Evolutionary conservation across 2,113 vertebrate genomes (phyloP).

Genomic region (Equus quagga): DNA sequence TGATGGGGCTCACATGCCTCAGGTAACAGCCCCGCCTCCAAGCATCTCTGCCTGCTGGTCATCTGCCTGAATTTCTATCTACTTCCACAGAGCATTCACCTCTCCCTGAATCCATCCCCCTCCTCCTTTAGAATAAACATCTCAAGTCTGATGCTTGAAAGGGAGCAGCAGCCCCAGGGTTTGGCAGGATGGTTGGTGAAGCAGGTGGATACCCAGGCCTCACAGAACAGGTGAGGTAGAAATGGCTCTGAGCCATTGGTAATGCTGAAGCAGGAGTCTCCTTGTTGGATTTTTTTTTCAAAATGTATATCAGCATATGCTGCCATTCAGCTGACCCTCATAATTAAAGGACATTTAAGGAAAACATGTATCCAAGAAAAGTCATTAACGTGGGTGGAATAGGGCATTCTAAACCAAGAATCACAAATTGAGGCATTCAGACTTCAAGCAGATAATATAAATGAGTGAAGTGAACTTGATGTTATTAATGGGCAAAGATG

Average conservation of each 20-base stretch:
- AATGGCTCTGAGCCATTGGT: not conserved
- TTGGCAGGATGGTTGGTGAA: not conserved
- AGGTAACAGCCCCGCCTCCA: not conserved
- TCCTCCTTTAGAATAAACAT: not conserved
- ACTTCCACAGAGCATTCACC: not conserved
- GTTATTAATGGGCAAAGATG: not conserved
- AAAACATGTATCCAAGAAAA: conserved; percentile 28
- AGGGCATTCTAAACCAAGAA: conserved; percentile 11
- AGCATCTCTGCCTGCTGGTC: not conserved
- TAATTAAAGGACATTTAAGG: conserved; percentile 25
- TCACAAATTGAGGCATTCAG: not conserved
- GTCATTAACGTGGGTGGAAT: not conserved
- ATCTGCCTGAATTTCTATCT: not conserved
- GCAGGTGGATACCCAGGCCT: not conserved
- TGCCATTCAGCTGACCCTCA: not conserved
- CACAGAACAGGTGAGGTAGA: not conserved
- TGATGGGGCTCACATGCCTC: not conserved
- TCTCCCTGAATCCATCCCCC: not conserved
- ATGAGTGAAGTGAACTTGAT: not conserved
- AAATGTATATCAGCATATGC: not conserved
- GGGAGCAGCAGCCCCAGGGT: not conserved
- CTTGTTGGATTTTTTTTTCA: not conserved
- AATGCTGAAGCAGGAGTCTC: not conserved
- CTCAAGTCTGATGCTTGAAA: not conserved
- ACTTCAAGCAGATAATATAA: not conserved